phyloP scores from a whole-genome alignment of 1,140 invertebrate genomes.

The Pentalonia nigronervosa region DNA sequence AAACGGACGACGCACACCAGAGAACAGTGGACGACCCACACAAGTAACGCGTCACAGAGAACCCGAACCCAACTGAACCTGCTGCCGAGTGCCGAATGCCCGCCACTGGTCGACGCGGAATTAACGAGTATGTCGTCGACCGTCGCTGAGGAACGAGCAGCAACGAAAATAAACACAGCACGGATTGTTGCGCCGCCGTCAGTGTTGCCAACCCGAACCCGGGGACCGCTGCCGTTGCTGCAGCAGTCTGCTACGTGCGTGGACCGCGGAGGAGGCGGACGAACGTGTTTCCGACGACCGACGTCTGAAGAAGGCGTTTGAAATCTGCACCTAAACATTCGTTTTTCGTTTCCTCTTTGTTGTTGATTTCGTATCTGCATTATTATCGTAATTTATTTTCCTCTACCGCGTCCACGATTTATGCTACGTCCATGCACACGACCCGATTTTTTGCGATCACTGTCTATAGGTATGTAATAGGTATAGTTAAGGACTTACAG shows the following conservation, averaged over 20 bases:
- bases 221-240: neutral
- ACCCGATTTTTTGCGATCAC: neutral
- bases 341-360: neutral
- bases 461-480: neutral
- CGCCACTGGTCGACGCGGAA: neutral
- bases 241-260: neutral
- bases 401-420: neutral
- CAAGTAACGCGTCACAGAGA: neutral
- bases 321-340: neutral
- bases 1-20: neutral
- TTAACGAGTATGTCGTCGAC: neutral
- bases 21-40: neutral
- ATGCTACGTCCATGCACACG: neutral
- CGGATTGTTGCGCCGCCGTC: neutral
- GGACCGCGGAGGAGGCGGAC: neutral
- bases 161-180: slow-evolving; percentile 51
- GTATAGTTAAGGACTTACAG: neutral
- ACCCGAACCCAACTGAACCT: slow-evolving; percentile 37
- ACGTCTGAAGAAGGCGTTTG: neutral
- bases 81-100: neutral
- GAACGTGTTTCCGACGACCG: neutral
- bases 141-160: neutral
- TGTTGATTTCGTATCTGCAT: neutral
- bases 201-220: slow-evolving; percentile 3
- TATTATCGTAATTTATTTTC: neutral